phyloP scores from a whole-genome alignment of 2,113 vertebrate species.

The Speoplatyrhinus poulsoni region DNA sequence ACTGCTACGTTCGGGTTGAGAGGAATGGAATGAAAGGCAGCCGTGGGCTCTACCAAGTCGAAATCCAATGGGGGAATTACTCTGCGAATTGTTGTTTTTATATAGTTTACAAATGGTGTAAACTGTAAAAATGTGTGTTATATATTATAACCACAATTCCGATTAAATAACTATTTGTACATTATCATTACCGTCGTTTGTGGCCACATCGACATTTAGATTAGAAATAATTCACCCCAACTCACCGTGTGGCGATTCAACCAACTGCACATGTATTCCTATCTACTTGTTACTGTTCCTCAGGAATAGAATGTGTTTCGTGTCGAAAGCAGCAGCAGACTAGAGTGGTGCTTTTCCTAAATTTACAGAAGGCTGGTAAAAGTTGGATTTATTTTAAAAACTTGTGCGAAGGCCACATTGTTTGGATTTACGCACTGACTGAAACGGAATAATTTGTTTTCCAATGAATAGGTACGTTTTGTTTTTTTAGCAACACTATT shows the following conservation, averaged over 20 bases:
- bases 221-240: not conserved
- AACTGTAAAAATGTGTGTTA: too few species aligned
- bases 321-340: slow-evolving; percentile 13
- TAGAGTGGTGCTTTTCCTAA: not conserved
- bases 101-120: not conserved
- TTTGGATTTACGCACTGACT: slow-evolving; percentile 35
- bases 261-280: slow-evolving; percentile 68
- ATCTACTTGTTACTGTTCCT: slow-evolving; percentile 31
- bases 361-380: slow-evolving; percentile 32
- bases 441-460: slow-evolving; percentile 38
- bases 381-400: slow-evolving; percentile 32
- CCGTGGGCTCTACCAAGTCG: slow-evolving; percentile 73
- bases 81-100: not conserved
- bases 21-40: slow-evolving; percentile 73
- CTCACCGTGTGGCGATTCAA: not conserved
- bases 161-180: rapidly evolving
- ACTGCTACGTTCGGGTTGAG: slow-evolving; percentile 31
- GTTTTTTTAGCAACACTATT: not conserved
- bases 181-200: rapidly evolving
- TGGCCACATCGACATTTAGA: not conserved
- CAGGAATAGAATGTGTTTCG: slow-evolving; percentile 47
- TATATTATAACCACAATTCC: too few species aligned
- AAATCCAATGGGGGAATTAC: not conserved
- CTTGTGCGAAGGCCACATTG: rapidly evolving
- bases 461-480: slow-evolving; percentile 55